Evolutionary conservation across 2,113 vertebrate genomes (phyloP).

Genomic region (Strix uralensis): DNA sequence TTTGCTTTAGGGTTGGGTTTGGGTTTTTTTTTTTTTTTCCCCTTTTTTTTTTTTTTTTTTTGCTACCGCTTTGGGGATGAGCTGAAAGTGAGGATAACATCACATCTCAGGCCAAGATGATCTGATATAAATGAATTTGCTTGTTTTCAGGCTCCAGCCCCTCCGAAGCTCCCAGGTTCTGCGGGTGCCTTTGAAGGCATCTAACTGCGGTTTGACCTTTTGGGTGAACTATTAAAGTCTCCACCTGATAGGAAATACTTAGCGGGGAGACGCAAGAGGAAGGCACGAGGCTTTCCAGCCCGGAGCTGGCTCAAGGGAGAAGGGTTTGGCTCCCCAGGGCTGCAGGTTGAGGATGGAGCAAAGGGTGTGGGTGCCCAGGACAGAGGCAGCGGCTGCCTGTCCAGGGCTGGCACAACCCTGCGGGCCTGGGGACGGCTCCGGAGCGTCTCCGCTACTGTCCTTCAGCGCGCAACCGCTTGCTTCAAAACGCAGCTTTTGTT

Average conservation of each 20-base stretch:
- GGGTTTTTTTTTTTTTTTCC: too few species aligned
- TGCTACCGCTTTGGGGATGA: not conserved
- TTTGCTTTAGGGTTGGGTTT: not conserved
- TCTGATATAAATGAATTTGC: not conserved
- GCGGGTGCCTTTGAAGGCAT: fast-evolving
- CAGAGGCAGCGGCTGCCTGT: not conserved
- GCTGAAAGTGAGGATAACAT: not conserved
- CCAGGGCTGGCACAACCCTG: fast-evolving
- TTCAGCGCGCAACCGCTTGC: not conserved
- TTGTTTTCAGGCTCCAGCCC: not conserved
- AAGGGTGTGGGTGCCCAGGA: not conserved
- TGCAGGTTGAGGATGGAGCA: not conserved
- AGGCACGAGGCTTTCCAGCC: not conserved
- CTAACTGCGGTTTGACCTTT: fast-evolving
- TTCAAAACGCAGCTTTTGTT: not conserved
- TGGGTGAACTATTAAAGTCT: not conserved
- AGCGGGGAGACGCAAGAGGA: not conserved
- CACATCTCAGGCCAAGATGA: fast-evolving
- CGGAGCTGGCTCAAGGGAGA: too few species aligned
- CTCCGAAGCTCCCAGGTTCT: fast-evolving
- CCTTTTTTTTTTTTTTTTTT: not conserved
- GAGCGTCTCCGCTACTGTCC: not conserved
- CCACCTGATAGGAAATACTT: not conserved
- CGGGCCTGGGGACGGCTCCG: fast-evolving
- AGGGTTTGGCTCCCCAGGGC: fast-evolving